Evolutionary conservation across 1,140 invertebrate genomes (phyloP).

Genomic region (Drosophila dunni): DNA sequence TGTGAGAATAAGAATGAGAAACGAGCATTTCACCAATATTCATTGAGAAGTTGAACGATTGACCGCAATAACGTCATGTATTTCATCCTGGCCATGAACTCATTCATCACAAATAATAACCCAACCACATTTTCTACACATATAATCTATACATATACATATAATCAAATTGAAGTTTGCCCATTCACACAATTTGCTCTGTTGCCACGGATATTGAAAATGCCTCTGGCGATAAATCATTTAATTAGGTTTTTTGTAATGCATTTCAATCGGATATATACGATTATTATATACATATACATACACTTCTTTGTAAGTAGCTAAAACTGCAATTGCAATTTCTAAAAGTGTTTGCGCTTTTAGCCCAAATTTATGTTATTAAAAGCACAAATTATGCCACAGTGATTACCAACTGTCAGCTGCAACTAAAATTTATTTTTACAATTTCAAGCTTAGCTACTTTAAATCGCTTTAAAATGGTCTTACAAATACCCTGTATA

Average conservation of each 20-base stretch:
- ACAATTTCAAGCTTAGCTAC: background rate
- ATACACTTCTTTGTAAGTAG: background rate
- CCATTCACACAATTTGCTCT: slow-evolving; percentile 1
- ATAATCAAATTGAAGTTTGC: slow-evolving; percentile 24
- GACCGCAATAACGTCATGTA: slow-evolving; percentile 70
- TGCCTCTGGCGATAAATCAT: slow-evolving; percentile 7
- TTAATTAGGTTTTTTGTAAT: slow-evolving; percentile 14
- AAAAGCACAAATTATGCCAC: background rate
- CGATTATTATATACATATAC: background rate
- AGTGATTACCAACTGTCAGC: slow-evolving; percentile 4
- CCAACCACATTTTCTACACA: background rate
- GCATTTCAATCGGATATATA: background rate
- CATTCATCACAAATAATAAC: slow-evolving; percentile 40
- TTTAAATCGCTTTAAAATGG: background rate
- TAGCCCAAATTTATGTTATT: background rate
- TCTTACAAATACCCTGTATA: too few species aligned
- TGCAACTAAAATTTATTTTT: too few species aligned
- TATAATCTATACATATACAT: slow-evolving; percentile 15
- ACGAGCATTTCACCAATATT: slow-evolving; percentile 39
- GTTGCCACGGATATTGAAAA: slow-evolving; percentile 11
- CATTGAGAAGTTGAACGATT: slow-evolving; percentile 41
- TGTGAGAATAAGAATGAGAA: background rate
- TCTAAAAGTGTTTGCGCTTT: background rate
- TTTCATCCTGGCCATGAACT: slow-evolving; percentile 57
- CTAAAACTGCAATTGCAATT: slow-evolving; percentile 1